Conservation (phyloP, 2,888 invertebrate genomes). For the Drosophila melanosoma region DNA sequence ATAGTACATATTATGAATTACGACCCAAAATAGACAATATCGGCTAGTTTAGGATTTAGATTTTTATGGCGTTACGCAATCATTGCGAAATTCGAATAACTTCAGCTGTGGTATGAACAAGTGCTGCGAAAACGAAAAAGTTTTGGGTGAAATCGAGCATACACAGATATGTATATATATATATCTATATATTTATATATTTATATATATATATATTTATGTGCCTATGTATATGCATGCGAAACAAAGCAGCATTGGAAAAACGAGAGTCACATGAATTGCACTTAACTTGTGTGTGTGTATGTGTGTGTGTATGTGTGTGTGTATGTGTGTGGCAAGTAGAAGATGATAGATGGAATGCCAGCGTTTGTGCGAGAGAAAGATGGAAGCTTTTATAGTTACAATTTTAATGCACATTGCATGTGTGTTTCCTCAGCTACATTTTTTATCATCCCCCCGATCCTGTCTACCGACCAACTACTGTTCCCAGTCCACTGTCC, state of each 20-base stretch:
- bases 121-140: conserved; percentile 37
- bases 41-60: neutral
- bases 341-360: conserved; percentile 27
- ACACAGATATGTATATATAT: neutral
- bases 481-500: too few species aligned
- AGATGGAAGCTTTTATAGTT: conserved; percentile 68
- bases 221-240: neutral
- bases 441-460: neutral
- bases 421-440: conserved; percentile 53
- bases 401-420: conserved; percentile 79
- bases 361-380: conserved; percentile 4
- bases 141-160: conserved; percentile 50
- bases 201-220: neutral
- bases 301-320: conserved; percentile 55
- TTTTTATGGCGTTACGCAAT: neutral
- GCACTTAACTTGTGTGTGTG: conserved; percentile 73
- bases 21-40: neutral
- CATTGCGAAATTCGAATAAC: neutral
- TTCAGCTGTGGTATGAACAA: neutral
- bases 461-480: neutral
- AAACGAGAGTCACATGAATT: conserved; percentile 70
- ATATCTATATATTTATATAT: neutral
- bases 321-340: conserved; percentile 47
- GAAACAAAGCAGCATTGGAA: conserved; percentile 25
- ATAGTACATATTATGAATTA: neutral